phyloP scores from a whole-genome alignment of 2,797 vertebrate species.

The Leucoraja ocellata region DNA sequence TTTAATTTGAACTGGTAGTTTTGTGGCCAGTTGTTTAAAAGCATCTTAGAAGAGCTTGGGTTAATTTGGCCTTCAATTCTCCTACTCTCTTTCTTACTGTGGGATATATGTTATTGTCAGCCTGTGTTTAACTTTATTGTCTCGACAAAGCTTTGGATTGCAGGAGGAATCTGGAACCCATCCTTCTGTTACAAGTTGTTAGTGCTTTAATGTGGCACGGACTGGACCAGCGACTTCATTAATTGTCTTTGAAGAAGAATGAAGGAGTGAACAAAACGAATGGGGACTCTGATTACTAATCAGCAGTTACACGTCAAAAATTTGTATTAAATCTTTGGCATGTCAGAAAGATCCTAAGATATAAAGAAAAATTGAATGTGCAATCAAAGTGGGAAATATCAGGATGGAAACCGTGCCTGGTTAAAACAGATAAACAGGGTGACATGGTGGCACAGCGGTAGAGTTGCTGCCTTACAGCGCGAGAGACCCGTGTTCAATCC shows the following conservation, averaged over 20 bases:
- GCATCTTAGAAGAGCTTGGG: neutral
- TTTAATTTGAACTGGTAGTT: neutral
- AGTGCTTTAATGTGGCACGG: neutral
- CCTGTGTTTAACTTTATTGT: neutral
- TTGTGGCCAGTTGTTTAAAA: neutral
- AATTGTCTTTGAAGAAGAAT: neutral
- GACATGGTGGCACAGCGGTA: too few relatives aligned
- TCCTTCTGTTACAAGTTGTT: neutral
- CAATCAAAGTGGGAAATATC: neutral
- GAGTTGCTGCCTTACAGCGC: too few relatives aligned
- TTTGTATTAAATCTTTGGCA: neutral
- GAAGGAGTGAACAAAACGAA: neutral
- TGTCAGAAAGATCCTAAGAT: neutral
- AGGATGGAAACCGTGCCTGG: neutral
- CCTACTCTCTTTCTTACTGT: neutral
- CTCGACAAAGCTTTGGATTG: neutral
- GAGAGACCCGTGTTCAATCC: too few relatives aligned
- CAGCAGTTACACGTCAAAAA: neutral
- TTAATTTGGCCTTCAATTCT: constrained; percentile 23
- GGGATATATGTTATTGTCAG: neutral
- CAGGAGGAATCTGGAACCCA: neutral
- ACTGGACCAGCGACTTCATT: neutral
- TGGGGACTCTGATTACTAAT: neutral
- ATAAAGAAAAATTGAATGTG: neutral
- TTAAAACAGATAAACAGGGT: neutral